These are phyloP conservation scores for Takifugu bimaculatus DNA, from an alignment of 2,113 vertebrate genomes.

Conservation along the genomic window DNA sequence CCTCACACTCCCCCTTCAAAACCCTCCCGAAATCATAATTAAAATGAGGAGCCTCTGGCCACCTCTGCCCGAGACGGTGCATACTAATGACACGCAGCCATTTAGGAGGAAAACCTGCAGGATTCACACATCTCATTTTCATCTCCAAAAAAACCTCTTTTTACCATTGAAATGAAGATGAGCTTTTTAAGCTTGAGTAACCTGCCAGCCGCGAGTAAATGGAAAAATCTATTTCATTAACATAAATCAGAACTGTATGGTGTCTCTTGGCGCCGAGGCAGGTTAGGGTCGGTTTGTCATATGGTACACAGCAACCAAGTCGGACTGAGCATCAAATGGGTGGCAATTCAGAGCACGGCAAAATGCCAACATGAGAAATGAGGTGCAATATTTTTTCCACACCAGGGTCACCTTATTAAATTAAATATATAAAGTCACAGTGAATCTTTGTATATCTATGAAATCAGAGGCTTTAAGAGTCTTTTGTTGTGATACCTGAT, in stretches of 20 bases:
- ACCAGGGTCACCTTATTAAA: background rate
- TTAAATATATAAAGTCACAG: no score
- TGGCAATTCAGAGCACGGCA: constrained; percentile 14
- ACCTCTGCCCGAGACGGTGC: constrained; percentile 37
- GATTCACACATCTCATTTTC: constrained; percentile 68
- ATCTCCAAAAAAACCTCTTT: constrained; percentile 61
- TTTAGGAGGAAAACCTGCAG: constrained; percentile 65
- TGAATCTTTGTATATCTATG: no score
- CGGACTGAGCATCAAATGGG: constrained; percentile 32
- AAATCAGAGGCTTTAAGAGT: no score
- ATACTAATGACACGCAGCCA: constrained; percentile 65
- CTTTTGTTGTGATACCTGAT: constrained; percentile 80
- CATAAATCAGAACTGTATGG: constrained; percentile 68
- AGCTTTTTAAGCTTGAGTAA: constrained; percentile 67
- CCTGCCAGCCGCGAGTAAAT: constrained; percentile 62
- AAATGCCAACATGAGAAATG: background rate
- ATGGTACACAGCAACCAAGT: constrained; percentile 27
- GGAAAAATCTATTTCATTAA: constrained; percentile 68
- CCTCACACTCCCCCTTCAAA: background rate
- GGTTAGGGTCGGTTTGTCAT: constrained; percentile 58
- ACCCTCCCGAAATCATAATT: constrained; percentile 56
- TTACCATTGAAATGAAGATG: constrained; percentile 66
- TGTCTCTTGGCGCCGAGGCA: constrained; percentile 33
- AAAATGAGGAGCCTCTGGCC: constrained; percentile 56
- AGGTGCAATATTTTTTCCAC: background rate